Percentiles rank a stretch among this genome's conserved stretches.
Conservation (phyloP, 2,888 invertebrate genomes). For the Dolomedes plantarius region DNA sequence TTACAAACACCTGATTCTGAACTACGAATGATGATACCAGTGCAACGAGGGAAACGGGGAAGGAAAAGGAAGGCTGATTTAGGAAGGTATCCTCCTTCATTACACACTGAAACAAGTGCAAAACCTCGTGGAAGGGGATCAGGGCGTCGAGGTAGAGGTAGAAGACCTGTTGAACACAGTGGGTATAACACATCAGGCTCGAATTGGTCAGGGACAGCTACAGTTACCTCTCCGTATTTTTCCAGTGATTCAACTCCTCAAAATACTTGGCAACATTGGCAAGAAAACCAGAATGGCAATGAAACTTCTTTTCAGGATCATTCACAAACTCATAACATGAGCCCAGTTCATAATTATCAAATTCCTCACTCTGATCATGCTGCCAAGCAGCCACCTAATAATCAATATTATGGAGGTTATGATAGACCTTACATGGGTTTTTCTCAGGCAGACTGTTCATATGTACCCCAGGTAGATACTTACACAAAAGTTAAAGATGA, state of each 20-base stretch:
- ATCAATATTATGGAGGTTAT: constrained; percentile 69
- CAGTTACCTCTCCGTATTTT: constrained; percentile 67
- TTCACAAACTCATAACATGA: constrained; percentile 64
- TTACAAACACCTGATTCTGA: constrained; percentile 63
- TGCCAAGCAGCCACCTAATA: constrained; percentile 64
- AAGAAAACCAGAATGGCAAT: constrained; percentile 61
- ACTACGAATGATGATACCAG: constrained; percentile 66
- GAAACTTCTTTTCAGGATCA: constrained; percentile 66
- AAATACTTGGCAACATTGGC: constrained; percentile 67
- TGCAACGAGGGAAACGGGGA: constrained; percentile 53
- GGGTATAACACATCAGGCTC: constrained; percentile 61
- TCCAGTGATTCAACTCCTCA: constrained; percentile 50
- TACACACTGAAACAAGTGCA: constrained; percentile 29
- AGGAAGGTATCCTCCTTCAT: constrained; percentile 56
- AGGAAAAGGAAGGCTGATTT: constrained; percentile 63
- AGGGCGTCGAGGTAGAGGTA: constrained; percentile 63
- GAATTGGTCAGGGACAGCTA: constrained; percentile 59
- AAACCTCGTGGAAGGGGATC: constrained; percentile 59
- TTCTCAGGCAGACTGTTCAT: constrained; percentile 71
- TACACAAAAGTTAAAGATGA: constrained; percentile 71
- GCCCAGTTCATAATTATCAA: constrained; percentile 66
- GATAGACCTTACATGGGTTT: constrained; percentile 62
- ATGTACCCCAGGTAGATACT: constrained; percentile 70
- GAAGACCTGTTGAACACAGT: constrained; percentile 66
- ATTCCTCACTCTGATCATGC: constrained; percentile 60